These are phyloP conservation scores for Pantala flavescens DNA, from an alignment of 1,140 invertebrate species.

Conservation along the genomic window DNA sequence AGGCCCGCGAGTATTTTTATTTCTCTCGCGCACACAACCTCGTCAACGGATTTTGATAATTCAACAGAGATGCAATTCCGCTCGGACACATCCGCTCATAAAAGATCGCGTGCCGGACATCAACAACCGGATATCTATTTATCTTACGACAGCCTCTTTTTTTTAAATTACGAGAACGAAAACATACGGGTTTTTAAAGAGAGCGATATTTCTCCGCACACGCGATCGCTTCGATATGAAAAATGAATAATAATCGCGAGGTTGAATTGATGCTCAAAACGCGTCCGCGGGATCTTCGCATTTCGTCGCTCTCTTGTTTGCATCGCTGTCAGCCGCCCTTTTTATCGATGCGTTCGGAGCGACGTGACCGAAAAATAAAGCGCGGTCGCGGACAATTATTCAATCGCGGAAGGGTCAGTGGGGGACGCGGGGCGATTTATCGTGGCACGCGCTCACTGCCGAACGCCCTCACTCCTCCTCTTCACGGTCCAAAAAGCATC, in stretches of 20 bases:
- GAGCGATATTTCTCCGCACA: not conserved
- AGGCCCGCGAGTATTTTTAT: too few relatives aligned
- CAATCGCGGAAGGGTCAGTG: not conserved
- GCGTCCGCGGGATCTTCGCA: too few relatives aligned
- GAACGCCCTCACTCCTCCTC: not conserved
- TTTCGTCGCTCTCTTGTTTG: not conserved
- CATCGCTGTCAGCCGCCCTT: not conserved
- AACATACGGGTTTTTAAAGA: too few relatives aligned
- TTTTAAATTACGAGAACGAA: too few relatives aligned
- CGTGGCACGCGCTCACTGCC: not conserved
- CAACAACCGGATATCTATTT: too few relatives aligned
- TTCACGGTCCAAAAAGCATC: not conserved
- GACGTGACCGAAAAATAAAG: conserved; percentile 5
- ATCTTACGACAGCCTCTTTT: too few relatives aligned
- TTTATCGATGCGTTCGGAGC: not conserved
- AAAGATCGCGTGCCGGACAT: too few relatives aligned
- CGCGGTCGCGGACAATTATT: not conserved
- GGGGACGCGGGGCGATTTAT: not conserved
- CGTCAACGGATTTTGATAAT: too few relatives aligned
- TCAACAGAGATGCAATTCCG: too few relatives aligned
- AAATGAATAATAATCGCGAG: not conserved
- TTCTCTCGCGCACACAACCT: too few relatives aligned
- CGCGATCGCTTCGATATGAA: not conserved
- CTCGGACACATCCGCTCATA: too few relatives aligned
- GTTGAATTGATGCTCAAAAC: not conserved